phyloP scores from a whole-genome alignment of 2,113 vertebrate species.

The Sceloporus tristichus region DNA sequence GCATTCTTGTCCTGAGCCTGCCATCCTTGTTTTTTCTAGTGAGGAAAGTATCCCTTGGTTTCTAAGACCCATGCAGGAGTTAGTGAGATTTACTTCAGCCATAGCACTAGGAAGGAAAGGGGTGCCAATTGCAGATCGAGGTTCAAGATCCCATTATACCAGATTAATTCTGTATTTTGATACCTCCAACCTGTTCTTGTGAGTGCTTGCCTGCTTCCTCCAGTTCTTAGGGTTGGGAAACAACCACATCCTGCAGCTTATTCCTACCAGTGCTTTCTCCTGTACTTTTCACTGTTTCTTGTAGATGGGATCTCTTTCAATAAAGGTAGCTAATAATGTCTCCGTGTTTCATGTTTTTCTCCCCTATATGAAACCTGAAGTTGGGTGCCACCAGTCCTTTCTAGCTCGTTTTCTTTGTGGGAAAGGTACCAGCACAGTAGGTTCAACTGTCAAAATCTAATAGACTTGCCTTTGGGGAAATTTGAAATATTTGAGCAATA shows the following conservation, averaged over 20 bases:
- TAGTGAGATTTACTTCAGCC: neutral
- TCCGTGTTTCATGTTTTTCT: neutral
- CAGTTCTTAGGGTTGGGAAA: neutral
- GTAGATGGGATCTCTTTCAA: conserved; percentile 76
- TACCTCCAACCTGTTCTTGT: neutral
- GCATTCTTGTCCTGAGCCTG: neutral
- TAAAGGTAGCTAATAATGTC: conserved; percentile 63
- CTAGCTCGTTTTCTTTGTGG: neutral
- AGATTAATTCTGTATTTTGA: neutral
- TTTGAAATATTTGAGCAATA: neutral
- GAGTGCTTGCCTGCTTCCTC: neutral
- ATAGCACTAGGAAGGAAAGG: neutral
- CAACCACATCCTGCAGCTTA: conserved; percentile 34
- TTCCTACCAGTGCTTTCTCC: conserved; percentile 65
- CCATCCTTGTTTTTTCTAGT: neutral
- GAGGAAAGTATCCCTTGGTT: neutral
- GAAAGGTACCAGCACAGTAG: neutral
- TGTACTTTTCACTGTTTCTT: conserved; percentile 79
- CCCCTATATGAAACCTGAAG: neutral
- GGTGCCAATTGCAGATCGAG: neutral
- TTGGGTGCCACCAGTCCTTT: neutral
- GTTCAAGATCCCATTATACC: neutral
- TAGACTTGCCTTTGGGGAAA: neutral
- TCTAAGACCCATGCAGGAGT: neutral
- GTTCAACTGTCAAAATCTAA: neutral